Percentiles rank a stretch among this genome's conserved stretches.
phyloP scores from a whole-genome alignment of 1,140 invertebrate genomes.

The Phymorhynchus buccinoides region DNA sequence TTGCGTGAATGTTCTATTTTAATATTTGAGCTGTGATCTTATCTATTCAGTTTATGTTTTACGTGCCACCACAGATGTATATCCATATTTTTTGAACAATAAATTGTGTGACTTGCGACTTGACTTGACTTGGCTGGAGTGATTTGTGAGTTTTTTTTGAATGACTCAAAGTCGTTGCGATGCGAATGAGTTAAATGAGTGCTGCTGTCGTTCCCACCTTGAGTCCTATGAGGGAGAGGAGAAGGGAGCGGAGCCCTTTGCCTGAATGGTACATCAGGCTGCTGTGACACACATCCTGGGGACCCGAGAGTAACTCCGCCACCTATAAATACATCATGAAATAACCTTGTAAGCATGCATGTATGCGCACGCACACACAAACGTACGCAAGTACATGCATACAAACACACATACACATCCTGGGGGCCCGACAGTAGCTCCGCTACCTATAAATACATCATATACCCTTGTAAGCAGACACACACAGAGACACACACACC shows the following conservation, averaged over 20 bases:
- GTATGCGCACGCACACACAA: constrained; percentile 44
- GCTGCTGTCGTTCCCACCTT: no score
- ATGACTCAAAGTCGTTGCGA: no score
- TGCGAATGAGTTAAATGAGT: no score
- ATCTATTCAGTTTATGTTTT: no score
- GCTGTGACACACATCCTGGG: constrained; percentile 82
- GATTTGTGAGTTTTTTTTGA: no score
- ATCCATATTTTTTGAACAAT: no score
- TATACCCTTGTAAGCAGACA: neutral
- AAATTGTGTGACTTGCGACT: no score
- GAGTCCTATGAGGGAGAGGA: constrained; percentile 82
- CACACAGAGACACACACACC: neutral
- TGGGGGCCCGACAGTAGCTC: constrained; percentile 44
- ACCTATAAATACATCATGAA: constrained; percentile 63
- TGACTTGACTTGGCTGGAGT: no score
- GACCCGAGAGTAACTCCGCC: constrained; percentile 63
- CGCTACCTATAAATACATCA: constrained; percentile 50
- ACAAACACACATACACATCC: neutral
- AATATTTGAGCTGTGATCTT: no score
- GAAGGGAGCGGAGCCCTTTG: constrained; percentile 77
- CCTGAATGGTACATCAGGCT: constrained; percentile 76
- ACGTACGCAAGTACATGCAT: neutral
- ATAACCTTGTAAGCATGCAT: no score
- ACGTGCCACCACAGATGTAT: no score
- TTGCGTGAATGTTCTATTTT: no score